Evolutionary conservation across 2,113 vertebrate genomes (phyloP).

Genomic region (Tragelaphus strepsiceros): DNA sequence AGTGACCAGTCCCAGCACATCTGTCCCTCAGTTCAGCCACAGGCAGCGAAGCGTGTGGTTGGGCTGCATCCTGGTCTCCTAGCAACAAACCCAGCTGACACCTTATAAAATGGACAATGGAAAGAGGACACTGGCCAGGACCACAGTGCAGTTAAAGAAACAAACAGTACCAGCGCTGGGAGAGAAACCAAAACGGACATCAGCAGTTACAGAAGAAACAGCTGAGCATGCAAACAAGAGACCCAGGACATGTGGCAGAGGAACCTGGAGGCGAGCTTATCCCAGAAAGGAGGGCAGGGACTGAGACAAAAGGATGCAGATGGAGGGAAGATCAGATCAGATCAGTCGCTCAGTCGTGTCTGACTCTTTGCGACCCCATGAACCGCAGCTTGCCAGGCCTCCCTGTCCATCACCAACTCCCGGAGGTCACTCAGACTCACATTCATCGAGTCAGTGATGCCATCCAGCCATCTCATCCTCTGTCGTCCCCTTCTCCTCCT

Average conservation of each 20-base stretch:
- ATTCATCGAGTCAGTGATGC: background rate
- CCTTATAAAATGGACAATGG: background rate
- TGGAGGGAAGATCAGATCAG: background rate
- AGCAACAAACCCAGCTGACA: background rate
- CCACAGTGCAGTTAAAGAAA: background rate
- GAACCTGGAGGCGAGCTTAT: background rate
- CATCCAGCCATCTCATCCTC: background rate
- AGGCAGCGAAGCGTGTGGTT: background rate
- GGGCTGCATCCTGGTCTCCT: background rate
- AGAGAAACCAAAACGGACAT: background rate
- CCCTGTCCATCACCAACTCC: background rate
- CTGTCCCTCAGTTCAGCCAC: background rate
- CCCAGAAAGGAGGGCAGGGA: background rate
- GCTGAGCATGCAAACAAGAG: background rate
- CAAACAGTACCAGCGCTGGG: background rate
- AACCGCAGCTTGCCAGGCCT: background rate
- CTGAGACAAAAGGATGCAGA: background rate
- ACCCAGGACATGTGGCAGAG: background rate
- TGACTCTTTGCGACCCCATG: rapidly evolving
- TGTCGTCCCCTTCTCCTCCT: background rate
- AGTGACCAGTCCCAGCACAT: background rate
- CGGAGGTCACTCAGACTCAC: background rate
- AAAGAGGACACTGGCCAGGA: background rate
- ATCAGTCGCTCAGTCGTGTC: background rate
- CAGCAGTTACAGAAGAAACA: background rate